These are phyloP conservation scores for Scalopus aquaticus DNA, from an alignment of 2,113 vertebrate species.

Conservation along the genomic window DNA sequence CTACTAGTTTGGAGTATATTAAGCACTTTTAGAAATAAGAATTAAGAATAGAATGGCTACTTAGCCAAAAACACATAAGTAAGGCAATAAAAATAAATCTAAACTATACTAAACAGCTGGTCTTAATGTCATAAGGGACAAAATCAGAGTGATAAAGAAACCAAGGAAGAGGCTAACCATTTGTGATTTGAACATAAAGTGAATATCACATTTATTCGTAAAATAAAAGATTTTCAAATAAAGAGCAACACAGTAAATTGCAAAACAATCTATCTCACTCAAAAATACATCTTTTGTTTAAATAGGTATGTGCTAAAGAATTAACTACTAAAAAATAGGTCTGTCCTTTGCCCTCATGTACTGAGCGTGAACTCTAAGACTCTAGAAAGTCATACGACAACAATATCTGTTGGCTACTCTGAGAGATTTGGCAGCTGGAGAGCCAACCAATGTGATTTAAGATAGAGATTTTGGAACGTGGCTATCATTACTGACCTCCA, in stretches of 20 bases:
- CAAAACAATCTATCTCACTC: constrained; percentile 1
- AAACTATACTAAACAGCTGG: neutral
- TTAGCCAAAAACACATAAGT: neutral
- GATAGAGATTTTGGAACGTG: neutral
- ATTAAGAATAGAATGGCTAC: neutral
- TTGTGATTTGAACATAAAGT: neutral
- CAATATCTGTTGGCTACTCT: neutral
- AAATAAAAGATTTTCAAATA: constrained; percentile 15
- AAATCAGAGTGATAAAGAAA: neutral
- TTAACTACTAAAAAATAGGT: neutral
- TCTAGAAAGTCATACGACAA: neutral
- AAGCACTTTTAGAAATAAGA: neutral
- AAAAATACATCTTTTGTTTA: constrained; percentile 14
- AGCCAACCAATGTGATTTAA: neutral
- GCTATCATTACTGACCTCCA: neutral
- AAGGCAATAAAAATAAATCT: constrained; percentile 10
- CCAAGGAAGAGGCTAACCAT: neutral
- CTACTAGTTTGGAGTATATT: neutral
- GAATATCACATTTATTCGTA: neutral
- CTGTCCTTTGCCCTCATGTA: neutral
- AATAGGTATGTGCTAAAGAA: neutral
- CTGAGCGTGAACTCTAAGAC: neutral
- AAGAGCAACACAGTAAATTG: neutral
- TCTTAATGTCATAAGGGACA: neutral
- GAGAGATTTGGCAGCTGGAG: neutral